A percentile compares a stretch with the other conserved stretches of the same genome.
These are phyloP conservation scores for Lampris incognitus DNA, from an alignment of 2,113 vertebrate species.

Conservation along the genomic window DNA sequence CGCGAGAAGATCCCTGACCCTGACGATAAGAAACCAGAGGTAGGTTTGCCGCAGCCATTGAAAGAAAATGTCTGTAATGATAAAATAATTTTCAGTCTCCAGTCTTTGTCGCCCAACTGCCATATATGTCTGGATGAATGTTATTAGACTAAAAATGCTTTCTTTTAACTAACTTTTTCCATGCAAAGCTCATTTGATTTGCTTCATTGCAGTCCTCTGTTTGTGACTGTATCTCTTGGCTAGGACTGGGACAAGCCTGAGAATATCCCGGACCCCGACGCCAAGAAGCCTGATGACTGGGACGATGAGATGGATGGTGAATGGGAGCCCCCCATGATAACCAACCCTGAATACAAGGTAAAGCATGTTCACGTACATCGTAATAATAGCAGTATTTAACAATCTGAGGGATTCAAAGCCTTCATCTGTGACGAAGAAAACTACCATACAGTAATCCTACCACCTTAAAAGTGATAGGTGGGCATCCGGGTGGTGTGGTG, in stretches of 20 bases:
- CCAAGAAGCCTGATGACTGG: conserved; percentile 88
- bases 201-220: not conserved
- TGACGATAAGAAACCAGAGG: conserved; percentile 87
- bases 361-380: not conserved
- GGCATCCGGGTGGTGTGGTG: too few relatives aligned
- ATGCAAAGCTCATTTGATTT: not conserved
- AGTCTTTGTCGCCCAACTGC: not conserved
- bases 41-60: conserved; percentile 28
- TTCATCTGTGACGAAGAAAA: too few relatives aligned
- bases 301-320: conserved; percentile 89
- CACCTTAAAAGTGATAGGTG: too few relatives aligned
- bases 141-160: not conserved
- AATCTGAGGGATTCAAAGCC: too few relatives aligned
- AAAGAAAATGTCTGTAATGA: too few relatives aligned
- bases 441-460: too few relatives aligned
- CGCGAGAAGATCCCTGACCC: conserved; percentile 84
- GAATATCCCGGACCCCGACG: conserved; percentile 87
- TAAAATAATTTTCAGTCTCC: not conserved
- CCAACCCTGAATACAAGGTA: conserved; percentile 87
- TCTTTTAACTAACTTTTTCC: not conserved
- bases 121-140: not conserved
- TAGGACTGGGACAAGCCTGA: conserved; percentile 89
- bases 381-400: too few relatives aligned
- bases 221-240: not conserved
- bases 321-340: conserved; percentile 87